phyloP scores from a whole-genome alignment of 2,797 vertebrate species.

The Hippocampus kuda region DNA sequence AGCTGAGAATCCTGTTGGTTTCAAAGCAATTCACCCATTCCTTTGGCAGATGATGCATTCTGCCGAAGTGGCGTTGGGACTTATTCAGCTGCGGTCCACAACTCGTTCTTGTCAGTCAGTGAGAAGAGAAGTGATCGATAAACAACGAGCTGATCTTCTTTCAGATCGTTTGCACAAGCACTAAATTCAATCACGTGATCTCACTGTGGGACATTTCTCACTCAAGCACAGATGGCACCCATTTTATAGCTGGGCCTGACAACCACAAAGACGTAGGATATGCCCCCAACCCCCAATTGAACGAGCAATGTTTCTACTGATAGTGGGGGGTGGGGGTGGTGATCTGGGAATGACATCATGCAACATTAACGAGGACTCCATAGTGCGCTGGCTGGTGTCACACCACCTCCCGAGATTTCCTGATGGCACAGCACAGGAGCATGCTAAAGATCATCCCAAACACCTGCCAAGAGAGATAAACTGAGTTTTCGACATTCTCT shows the following conservation, averaged over 20 bases:
- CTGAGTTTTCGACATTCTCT: neutral
- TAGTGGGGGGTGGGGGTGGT: conserved; percentile 56
- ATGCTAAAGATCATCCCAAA: conserved; percentile 98
- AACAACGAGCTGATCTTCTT: conserved; percentile 35
- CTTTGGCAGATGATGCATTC: conserved; percentile 36
- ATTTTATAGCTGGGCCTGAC: conserved; percentile 43
- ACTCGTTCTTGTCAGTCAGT: conserved; percentile 20
- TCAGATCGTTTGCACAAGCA: conserved; percentile 46
- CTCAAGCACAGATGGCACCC: conserved; percentile 48
- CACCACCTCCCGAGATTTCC: conserved; percentile 88
- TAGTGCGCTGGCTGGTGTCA: conserved; percentile 44
- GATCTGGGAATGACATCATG: conserved; percentile 64
- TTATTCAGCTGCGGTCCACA: conserved; percentile 16
- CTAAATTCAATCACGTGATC: conserved; percentile 43
- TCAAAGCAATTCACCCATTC: neutral
- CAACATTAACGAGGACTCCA: conserved; percentile 52
- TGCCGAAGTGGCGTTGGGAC: conserved; percentile 23
- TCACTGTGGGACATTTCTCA: conserved; percentile 48
- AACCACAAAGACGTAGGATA: conserved; percentile 41
- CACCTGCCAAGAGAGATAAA: conserved; percentile 63
- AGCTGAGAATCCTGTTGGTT: conserved; percentile 23
- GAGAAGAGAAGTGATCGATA: conserved; percentile 39
- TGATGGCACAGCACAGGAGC: conserved; percentile 91
- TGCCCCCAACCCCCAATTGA: conserved; percentile 23
- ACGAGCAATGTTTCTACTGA: conserved; percentile 53